Evolutionary conservation across 2,888 invertebrate genomes (phyloP), one percentile per base, ranked within the genome.

Genomic region (Hemicrepidius hirtus): DNA sequence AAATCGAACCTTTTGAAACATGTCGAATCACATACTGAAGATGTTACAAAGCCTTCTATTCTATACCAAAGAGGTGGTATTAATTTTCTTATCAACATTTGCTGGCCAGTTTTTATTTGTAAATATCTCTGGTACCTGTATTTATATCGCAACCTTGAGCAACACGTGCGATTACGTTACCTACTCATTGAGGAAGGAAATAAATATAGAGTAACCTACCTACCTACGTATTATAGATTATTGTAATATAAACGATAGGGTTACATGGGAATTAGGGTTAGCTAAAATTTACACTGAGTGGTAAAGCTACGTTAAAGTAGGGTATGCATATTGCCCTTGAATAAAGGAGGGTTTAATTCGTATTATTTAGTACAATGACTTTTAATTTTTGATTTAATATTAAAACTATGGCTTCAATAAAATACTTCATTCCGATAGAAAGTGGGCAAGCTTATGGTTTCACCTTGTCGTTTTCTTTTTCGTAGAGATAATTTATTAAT

Each of bases 201-300:
- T 50, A 50, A 50, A 50, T 50, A 50, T 50, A 50, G 50, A 50
- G 24, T 20, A 50, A 1, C n/a, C n/a, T n/a, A n/a, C 16, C 50
- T 50, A 50, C 50, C 50, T 24, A 21, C 50, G 24, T 28, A 28
- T 44, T 18, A 44, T 9, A 50, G 50, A 50, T 50, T 50, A 50
- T 50, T 24, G 16, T 50, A 28, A 28, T 50, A 50, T 21, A 50
- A 50, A 21, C 50, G 50, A 50, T 50, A 50, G 50, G 24, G 50
- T 50, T 50, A 50, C 50, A 21, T 32, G 32, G 32, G 32, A 32
- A 32, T 32, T 32, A 32, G 32, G 32, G 32, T 5, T 5, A 6
- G 32, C 32, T 32, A 5, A 9, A 44, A 44, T 44, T 44, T 44
- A 44, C 44, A 18, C 44, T 44, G 50, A 21, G 50, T 28, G 50